phyloP scores from a whole-genome alignment of 2,113 vertebrate species.

The Antidorcas marsupialis region DNA sequence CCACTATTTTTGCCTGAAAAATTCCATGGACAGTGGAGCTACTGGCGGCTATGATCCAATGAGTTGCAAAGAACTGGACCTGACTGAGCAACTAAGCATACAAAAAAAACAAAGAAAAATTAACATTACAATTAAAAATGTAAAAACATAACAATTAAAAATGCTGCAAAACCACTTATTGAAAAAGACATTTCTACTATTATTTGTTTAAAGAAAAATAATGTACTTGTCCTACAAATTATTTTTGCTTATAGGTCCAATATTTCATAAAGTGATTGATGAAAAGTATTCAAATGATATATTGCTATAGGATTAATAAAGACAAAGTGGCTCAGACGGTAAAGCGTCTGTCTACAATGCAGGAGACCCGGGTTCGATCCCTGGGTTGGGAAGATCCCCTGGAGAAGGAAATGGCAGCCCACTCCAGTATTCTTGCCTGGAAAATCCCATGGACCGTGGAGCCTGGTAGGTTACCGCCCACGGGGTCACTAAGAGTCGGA shows the following conservation, averaged over 20 bases:
- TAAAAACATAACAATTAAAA: neutral
- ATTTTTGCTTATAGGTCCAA: neutral
- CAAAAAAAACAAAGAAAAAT: neutral
- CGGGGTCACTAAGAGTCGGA: too few relatives aligned
- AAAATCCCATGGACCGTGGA: too few relatives aligned
- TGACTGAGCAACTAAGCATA: neutral
- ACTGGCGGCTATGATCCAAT: neutral
- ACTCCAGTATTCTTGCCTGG: too few relatives aligned
- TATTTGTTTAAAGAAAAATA: neutral
- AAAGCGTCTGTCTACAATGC: too few relatives aligned
- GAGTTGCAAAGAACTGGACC: neutral
- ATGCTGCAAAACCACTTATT: conserved; percentile 3
- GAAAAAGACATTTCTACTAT: neutral
- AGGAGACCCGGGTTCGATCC: too few relatives aligned
- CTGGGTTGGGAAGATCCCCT: too few relatives aligned
- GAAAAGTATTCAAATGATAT: neutral
- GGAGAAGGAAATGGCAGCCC: too few relatives aligned
- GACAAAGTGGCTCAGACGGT: neutral
- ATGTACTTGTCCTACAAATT: neutral
- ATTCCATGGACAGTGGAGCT: neutral
- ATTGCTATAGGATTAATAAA: neutral
- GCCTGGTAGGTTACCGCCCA: too few relatives aligned
- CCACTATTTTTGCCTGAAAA: neutral
- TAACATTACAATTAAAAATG: neutral
- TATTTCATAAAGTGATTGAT: neutral